A percentile compares a stretch with the other conserved stretches of the same genome.
These are phyloP conservation scores for Vidua chalybeata DNA, from an alignment of 2,113 vertebrate genomes.

Conservation along the genomic window DNA sequence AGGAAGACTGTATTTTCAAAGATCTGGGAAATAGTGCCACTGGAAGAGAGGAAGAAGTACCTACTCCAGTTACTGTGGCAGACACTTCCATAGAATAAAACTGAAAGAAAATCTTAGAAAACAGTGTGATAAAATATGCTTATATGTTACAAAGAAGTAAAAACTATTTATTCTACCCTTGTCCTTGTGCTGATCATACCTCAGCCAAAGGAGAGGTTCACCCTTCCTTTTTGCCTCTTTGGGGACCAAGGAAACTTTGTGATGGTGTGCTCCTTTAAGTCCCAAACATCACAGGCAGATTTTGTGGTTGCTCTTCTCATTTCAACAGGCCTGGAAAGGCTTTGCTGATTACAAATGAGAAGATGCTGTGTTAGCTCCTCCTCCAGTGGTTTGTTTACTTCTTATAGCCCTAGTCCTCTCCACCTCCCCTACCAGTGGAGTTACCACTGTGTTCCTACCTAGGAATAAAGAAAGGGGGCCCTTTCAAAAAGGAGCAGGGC, in stretches of 20 bases:
- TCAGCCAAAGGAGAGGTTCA: neutral
- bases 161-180: neutral
- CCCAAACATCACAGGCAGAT: neutral
- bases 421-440: fast-evolving
- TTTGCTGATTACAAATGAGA: conserved; percentile 13
- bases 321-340: neutral
- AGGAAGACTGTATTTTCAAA: neutral
- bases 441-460: fast-evolving
- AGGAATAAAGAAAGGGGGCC: fast-evolving
- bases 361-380: conserved; percentile 37
- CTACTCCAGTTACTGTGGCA: neutral
- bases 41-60: neutral
- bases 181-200: neutral
- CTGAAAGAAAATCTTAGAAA: neutral
- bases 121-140: neutral
- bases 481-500: fast-evolving
- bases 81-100: neutral
- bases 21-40: neutral
- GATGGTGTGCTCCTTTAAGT: neutral
- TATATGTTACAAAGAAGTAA: neutral
- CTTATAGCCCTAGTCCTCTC: neutral
- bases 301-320: neutral
- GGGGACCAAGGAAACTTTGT: neutral
- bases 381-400: neutral
- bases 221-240: neutral